Evolutionary conservation across 2,113 vertebrate species (phyloP).

Genomic region (Cebidichthys violaceus): DNA sequence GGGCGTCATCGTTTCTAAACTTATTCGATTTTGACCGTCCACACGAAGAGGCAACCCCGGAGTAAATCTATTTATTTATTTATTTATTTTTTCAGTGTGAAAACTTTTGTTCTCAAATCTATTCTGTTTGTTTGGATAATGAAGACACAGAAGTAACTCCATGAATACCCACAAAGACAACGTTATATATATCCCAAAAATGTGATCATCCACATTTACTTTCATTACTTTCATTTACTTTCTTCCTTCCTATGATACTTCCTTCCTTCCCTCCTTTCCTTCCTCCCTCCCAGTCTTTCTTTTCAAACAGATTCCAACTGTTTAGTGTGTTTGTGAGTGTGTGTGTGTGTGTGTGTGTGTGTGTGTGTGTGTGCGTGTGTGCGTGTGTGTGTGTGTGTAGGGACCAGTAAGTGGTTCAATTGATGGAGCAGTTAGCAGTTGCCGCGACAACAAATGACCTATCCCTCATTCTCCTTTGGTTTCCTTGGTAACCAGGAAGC

Average conservation of each 20-base stretch:
- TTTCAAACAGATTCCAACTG: constrained; percentile 1
- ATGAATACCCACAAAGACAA: too few relatives aligned
- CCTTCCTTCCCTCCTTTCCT: not conserved
- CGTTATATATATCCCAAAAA: too few relatives aligned
- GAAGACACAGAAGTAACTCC: too few relatives aligned
- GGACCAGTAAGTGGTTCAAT: constrained; percentile 71
- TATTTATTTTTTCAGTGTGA: not conserved
- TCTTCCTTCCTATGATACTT: not conserved
- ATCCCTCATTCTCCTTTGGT: constrained; percentile 77
- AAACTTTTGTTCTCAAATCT: not conserved
- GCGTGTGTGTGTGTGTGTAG: constrained; percentile 1
- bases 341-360: constrained; percentile 50
- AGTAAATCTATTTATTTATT: too few relatives aligned
- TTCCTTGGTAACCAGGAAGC: constrained; percentile 76
- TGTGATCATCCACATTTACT: not conserved
- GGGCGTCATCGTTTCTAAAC: too few relatives aligned
- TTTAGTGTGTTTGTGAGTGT: constrained; percentile 53
- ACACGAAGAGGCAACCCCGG: too few relatives aligned
- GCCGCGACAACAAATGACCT: constrained; percentile 77
- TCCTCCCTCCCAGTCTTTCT: not conserved
- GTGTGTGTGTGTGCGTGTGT: constrained; percentile 49
- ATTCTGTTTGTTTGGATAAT: too few relatives aligned
- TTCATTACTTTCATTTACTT: not conserved
- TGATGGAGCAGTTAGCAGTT: constrained; percentile 79
- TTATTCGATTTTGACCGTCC: too few relatives aligned